Percentiles rank a stretch among this genome's conserved stretches.
Evolutionary conservation across 2,113 vertebrate genomes (phyloP).

Genomic region (Beaufortia kweichowensis): DNA sequence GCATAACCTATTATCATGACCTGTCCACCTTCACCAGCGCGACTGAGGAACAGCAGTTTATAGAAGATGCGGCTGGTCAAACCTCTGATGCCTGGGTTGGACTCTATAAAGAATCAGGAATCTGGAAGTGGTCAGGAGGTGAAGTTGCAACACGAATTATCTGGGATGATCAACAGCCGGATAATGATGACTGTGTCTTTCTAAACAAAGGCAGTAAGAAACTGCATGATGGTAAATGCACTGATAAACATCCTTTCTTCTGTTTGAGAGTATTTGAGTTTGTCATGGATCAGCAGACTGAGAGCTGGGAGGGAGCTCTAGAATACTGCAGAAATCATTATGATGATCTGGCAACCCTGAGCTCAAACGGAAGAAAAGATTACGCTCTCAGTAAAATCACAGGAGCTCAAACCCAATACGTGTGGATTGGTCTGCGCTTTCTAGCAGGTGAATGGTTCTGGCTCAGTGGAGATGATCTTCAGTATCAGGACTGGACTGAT

Average conservation of each 20-base stretch:
- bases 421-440: conserved; percentile 33
- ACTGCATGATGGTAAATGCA: not conserved
- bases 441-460: conserved; percentile 18
- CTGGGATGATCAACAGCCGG: not conserved
- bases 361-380: not conserved
- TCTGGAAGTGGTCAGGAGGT: not conserved
- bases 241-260: not conserved
- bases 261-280: not conserved
- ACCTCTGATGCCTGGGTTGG: conserved; percentile 16
- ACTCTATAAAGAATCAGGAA: not conserved
- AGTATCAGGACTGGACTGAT: not conserved
- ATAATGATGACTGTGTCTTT: not conserved
- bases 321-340: conserved; percentile 19
- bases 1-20: not conserved
- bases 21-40: not conserved
- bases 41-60: not conserved
- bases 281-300: not conserved
- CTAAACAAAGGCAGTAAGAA: not conserved
- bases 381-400: not conserved
- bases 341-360: conserved; percentile 21
- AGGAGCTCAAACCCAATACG: not conserved
- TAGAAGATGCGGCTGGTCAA: not conserved
- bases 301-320: conserved; percentile 21
- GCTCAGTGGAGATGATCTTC: conserved; percentile 4
- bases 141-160: not conserved